Evolutionary conservation across 2,797 vertebrate genomes (phyloP).

Genomic region (Girardinus metallicus): DNA sequence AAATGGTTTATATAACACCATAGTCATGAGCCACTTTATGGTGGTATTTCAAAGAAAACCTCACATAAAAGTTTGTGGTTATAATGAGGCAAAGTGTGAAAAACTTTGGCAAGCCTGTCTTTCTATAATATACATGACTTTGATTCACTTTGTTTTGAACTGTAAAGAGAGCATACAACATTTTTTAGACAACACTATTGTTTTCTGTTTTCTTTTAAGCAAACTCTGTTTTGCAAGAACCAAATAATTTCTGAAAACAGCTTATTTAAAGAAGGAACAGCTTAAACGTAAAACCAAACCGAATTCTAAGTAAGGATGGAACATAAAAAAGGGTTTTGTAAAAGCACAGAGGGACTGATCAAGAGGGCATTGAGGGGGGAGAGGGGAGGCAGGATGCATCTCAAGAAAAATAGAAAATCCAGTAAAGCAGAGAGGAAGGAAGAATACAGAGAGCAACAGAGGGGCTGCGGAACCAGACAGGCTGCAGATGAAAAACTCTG

Average conservation of each 20-base stretch:
- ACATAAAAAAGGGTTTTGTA: slow-evolving; percentile 1
- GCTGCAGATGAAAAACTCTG: slow-evolving; percentile 46
- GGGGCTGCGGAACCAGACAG: slow-evolving; percentile 37
- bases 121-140: neutral
- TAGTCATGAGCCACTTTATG: neutral
- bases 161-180: neutral
- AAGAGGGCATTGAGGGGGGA: slow-evolving; percentile 39
- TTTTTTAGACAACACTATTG: neutral
- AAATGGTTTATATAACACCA: neutral
- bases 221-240: slow-evolving; percentile 7
- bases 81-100: neutral
- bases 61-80: neutral
- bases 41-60: neutral
- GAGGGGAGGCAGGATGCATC: slow-evolving; percentile 25
- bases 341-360: slow-evolving; percentile 38
- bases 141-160: neutral
- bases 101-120: neutral
- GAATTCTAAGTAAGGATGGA: slow-evolving; percentile 38
- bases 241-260: slow-evolving; percentile 12
- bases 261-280: slow-evolving; percentile 11
- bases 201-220: slow-evolving; percentile 8
- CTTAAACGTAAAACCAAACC: slow-evolving; percentile 41
- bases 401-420: slow-evolving; percentile 22
- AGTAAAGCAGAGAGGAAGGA: slow-evolving; percentile 15
- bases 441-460: slow-evolving; percentile 39